These are phyloP conservation scores for Zaprionus kolodkinae DNA, from an alignment of 1,140 invertebrate species.

Conservation along the genomic window DNA sequence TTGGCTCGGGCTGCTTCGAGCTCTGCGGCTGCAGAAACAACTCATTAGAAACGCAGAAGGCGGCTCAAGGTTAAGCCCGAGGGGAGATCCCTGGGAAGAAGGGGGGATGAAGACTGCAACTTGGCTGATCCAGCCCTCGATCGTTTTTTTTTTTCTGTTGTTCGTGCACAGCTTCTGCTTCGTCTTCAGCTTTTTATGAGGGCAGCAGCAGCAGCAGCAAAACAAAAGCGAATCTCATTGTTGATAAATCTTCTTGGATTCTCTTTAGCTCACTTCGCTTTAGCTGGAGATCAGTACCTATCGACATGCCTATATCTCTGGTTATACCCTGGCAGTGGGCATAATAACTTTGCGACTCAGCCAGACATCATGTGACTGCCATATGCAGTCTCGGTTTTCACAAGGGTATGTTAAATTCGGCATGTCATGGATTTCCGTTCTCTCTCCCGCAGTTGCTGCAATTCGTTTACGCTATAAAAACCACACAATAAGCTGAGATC, in stretches of 20 bases:
- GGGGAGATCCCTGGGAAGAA: not conserved
- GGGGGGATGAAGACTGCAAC: not conserved
- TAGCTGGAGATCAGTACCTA: constrained; percentile 22
- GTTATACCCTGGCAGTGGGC: not conserved
- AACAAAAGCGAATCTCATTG: constrained; percentile 58
- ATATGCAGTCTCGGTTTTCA: constrained; percentile 2
- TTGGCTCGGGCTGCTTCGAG: constrained; percentile 38
- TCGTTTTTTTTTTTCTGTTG: not conserved
- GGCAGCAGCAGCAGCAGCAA: constrained; percentile 31
- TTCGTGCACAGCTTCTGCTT: constrained; percentile 3
- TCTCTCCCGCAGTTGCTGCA: constrained; percentile 10
- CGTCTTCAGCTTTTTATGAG: constrained; percentile 15
- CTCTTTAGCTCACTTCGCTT: not conserved
- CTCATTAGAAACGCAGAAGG: constrained; percentile 61
- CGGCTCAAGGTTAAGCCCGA: constrained; percentile 58
- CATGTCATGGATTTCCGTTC: not conserved
- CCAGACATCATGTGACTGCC: not conserved
- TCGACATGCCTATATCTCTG: constrained; percentile 19
- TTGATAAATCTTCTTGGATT: constrained; percentile 49
- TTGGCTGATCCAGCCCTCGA: not conserved
- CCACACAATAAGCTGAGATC: not conserved
- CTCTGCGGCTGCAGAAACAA: constrained; percentile 35
- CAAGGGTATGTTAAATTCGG: not conserved
- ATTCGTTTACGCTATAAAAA: constrained; percentile 12
- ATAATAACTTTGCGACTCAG: not conserved